Conservation (phyloP, 2,113 vertebrate genomes). For the Callipepla squamata region DNA sequence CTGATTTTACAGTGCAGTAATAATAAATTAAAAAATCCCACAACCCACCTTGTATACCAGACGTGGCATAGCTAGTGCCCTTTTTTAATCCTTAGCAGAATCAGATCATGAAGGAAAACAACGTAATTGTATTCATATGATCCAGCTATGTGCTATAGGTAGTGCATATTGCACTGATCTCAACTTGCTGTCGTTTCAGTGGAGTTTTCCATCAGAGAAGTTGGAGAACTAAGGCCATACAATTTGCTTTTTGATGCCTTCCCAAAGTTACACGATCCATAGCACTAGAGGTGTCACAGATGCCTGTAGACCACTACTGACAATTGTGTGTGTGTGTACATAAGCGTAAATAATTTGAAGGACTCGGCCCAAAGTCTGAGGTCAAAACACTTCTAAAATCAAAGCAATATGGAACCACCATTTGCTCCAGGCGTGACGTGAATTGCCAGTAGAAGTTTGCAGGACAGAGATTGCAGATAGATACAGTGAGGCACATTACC, state of each 20-base stretch:
- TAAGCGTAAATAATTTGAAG: background rate
- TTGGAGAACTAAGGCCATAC: background rate
- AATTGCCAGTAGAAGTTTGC: background rate
- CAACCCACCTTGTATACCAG: background rate
- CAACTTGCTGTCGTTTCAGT: background rate
- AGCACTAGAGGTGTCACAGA: background rate
- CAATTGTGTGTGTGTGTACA: fast-evolving
- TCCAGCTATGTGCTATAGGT: background rate
- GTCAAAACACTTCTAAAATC: background rate
- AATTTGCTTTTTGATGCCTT: background rate
- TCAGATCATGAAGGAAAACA: constrained; percentile 47
- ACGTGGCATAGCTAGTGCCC: background rate
- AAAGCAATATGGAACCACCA: background rate
- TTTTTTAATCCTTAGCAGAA: constrained; percentile 21
- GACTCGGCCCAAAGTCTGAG: background rate
- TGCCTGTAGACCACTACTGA: background rate
- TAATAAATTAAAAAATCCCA: background rate
- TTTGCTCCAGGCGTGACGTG: background rate
- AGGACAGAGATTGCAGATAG: background rate
- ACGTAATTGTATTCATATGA: constrained; percentile 39
- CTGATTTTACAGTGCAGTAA: background rate
- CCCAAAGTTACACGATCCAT: background rate
- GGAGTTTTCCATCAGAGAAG: background rate
- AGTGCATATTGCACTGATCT: background rate
- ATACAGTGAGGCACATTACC: background rate